Conservation (phyloP, 1,140 invertebrate species). For the Linepithema humile region DNA sequence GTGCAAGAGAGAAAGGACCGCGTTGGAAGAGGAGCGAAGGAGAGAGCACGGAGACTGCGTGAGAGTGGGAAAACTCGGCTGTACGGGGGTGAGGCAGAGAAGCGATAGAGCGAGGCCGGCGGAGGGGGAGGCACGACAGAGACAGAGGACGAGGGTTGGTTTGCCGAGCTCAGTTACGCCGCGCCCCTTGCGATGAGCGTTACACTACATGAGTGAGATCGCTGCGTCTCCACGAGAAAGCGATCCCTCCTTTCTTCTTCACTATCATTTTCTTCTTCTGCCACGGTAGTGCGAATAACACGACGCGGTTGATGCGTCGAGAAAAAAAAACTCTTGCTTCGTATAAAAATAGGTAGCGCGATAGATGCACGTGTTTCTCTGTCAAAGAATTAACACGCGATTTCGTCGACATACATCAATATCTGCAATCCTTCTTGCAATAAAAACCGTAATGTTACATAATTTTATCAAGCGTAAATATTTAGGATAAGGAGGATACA, state of each 20-base stretch:
- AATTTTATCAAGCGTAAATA: not conserved
- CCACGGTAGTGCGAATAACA: slow-evolving; percentile 19
- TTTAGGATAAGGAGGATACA: not conserved
- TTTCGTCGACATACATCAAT: not conserved
- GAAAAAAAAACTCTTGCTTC: not conserved
- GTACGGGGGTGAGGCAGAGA: slow-evolving; percentile 32
- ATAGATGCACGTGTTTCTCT: slow-evolving; percentile 37
- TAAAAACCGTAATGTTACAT: not conserved
- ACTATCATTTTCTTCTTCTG: not conserved
- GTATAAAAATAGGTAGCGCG: not conserved
- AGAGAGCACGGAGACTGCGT: slow-evolving; percentile 67
- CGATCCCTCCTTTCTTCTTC: not conserved
- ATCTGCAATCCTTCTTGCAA: not conserved
- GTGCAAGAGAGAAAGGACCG: not conserved
- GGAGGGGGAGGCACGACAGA: slow-evolving; percentile 53
- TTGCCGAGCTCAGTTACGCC: slow-evolving; percentile 81
- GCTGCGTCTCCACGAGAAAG: slow-evolving; percentile 39
- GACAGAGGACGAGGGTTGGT: slow-evolving; percentile 72
- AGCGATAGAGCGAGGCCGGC: slow-evolving; percentile 20
- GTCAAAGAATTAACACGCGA: slow-evolving; percentile 1
- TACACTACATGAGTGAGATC: slow-evolving; percentile 68
- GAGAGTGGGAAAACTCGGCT: slow-evolving; percentile 53
- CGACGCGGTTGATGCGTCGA: not conserved
- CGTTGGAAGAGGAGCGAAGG: slow-evolving; percentile 37
- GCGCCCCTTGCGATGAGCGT: slow-evolving; percentile 83